Base-by-base conservation (phyloP, 2,888 invertebrate genomes). In the Pristionchus mayeri region DNA sequence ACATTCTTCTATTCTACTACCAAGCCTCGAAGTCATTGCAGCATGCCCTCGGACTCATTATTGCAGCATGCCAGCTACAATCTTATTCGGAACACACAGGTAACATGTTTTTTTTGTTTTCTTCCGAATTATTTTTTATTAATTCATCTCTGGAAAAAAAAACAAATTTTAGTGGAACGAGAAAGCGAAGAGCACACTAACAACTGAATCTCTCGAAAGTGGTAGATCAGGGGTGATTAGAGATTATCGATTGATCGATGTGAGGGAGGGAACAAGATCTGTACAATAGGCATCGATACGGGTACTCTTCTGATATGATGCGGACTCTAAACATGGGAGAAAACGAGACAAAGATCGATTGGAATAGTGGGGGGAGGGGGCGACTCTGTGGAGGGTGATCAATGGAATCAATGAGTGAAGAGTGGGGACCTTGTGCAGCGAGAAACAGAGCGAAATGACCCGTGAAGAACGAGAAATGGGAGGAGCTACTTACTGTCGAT, bases 211-310 rank as follows among this genome's bases (percentile, higher is more conserved):
- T 78, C 50, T 37, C 27, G n/a, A 1, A 7, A 30, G 16, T 78
- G 9, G 76, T 48, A 78, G 50, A 78, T 78, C 30, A 78, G 75
- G 44, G 75, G 44, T 13, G 48, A 44, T 44, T 13, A 27, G 76
- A 78, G 76, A 78, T 78, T 78, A 78, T 78, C 76, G 50, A 78
- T 78, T 78, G 48, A 78, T 50, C 21, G 40, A 78, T 30, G 2
- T 16, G 48, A 34, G 37, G n/a, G 24, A 44, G 67, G 44, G 44
- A 78, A 78, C 27, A 71, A 40, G 71, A 67, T 67, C 67, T 67
- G 71, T 71, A 71, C 71, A 71, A 21, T 34, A 21, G 18, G 21
- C 24, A 37, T n/a, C 6, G 60, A 4, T 63, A 30, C 27, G 30
- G 60, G 60, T 63, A 63, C 30, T 63, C 63, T 27, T 63, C 40